Evolutionary conservation across 2,797 vertebrate species (phyloP).

Genomic region (Gila robusta): DNA sequence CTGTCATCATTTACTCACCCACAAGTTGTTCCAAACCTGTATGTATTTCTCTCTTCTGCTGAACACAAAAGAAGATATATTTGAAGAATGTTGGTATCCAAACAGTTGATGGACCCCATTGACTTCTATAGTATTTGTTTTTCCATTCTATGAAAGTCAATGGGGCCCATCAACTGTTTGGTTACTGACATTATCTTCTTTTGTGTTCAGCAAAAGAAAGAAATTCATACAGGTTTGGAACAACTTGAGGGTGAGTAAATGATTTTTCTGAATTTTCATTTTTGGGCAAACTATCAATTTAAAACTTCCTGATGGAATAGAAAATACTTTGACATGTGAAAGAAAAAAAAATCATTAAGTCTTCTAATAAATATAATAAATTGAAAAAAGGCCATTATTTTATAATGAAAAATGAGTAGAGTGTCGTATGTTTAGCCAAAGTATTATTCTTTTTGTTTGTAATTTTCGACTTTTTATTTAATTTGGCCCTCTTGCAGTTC

Average conservation of each 20-base stretch:
- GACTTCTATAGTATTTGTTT: background rate
- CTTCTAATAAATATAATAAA: background rate
- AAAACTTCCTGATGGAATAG: background rate
- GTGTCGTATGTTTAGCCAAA: background rate
- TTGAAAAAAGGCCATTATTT: background rate
- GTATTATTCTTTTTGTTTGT: background rate
- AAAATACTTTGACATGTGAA: background rate
- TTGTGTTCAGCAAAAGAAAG: background rate
- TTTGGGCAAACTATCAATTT: background rate
- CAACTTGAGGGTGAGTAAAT: background rate
- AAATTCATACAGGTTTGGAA: background rate
- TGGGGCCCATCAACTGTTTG: no score
- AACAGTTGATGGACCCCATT: background rate
- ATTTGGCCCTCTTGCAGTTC: background rate
- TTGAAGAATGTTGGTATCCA: background rate
- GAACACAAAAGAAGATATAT: background rate
- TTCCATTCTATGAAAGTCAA: background rate
- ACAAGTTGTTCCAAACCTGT: no score
- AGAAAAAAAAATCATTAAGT: background rate
- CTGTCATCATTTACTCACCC: no score
- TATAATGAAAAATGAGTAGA: no score
- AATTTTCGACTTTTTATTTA: background rate
- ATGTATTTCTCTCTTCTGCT: no score
- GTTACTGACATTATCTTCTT: background rate
- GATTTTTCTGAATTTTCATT: background rate